Evolutionary conservation across 2,888 invertebrate genomes (phyloP), one percentile per base, ranked within the genome.

Genomic region (Automeris io): DNA sequence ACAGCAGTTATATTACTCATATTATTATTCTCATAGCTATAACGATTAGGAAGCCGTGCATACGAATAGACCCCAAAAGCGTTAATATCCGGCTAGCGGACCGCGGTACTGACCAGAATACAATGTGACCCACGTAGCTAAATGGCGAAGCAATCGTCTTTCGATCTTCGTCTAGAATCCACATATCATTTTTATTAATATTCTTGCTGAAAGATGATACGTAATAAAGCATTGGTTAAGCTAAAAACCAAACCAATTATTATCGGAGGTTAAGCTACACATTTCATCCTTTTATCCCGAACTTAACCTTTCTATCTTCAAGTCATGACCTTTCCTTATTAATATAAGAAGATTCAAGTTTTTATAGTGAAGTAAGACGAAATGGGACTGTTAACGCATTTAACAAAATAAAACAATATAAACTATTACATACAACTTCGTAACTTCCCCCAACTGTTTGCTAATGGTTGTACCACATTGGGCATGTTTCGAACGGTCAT

Each of bases 41-140:
- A 42, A 44, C 38, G 34, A 43, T 43, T 46, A 43, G 48, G 46
- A 44, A 46, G 45, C 49, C 45, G 42, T 47, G 46, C 26, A 43
- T 47, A 43, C 47, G 19, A 18, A 13, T 33, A 32, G 36, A 21
- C 18, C 39, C 35, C 62, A 69, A 70, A 76, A 69, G 64, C 64
- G 61, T 65, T 67, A 64, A 73, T 76, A 71, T 81, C 82, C 82
- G 80, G 78, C 58, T 77, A 80, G 70, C 79, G 78, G 76, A 58
- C 48, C 57, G 45, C 50, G 49, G 53, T 54, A 54, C 54, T 57
- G 61, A 59, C 62, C 64, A 69, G 66, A 61, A 64, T 65, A 63
- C 61, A 69, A 66, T 65, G 60, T 60, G 64, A 55, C 62, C 62
- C 61, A 68, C 72, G 67, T 75, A 71, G 70, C 72, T 59, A 57